Base-by-base conservation (phyloP, 2,888 invertebrate genomes). In the Ischnura elegans region DNA sequence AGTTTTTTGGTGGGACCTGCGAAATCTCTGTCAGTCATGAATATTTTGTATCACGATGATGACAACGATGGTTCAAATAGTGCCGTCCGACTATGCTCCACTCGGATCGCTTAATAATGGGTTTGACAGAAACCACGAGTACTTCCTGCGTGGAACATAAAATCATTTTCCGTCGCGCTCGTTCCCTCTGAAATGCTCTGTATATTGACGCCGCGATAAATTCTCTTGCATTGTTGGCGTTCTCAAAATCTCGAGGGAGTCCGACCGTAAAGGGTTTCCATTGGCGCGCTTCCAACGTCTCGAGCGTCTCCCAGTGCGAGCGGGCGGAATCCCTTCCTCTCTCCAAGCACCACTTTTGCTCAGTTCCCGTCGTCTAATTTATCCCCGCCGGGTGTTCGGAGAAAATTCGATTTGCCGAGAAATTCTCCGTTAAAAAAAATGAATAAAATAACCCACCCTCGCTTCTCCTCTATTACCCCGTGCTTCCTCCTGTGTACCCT, bases 351-450 rank as follows among this genome's bases (percentile, higher is more conserved):
- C 36, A 36, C 76, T 76, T 76, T 36, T 76, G 29, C 76, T 76
- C 76, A 76, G 36, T 76, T 76, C 76, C 16, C 36, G 76, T 36
- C 76, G 36, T 36, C 76, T 76, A 76, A 76, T 76, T 76, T 76
- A 76, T 76, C 76, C 76, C 36, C 76, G 13, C 76, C 36, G 76
- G 76, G 76, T 36, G 76, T 76, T 29, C 36, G 76, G 36, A 36
- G 36, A 76, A 36, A 76, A 76, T 76, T 76, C 76, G 76, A 36
- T 76, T 76, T 76, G 36, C 76, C 76, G 36, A 36, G 76, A 76
- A 76, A 76, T 76, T 76, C n/a, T 25, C 36, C 36, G 29, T 16
- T 25, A 36, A 8, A 25, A 25, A 55, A 61, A 76, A 36, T n/a
- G n/a, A n/a, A n/a, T n/a, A n/a, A n/a, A n/a, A n/a, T n/a, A n/a